Evolutionary conservation across 2,797 vertebrate genomes (phyloP).

Genomic region (Gymnothorax reevesii): DNA sequence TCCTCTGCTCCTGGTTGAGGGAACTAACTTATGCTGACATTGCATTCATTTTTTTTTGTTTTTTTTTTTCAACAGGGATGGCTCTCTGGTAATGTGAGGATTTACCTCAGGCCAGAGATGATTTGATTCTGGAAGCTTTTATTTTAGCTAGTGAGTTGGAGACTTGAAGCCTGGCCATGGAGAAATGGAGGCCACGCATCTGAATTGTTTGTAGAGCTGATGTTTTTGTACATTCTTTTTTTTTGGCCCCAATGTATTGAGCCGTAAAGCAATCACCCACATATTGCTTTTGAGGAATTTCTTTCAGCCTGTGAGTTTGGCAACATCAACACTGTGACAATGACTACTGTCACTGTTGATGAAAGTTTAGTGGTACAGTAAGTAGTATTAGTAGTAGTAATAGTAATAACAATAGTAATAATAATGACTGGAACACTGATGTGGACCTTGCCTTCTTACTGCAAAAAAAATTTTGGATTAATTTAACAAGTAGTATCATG

Average conservation of each 20-base stretch:
- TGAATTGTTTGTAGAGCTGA: not conserved
- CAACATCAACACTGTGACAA: not conserved
- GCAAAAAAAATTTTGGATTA: not conserved
- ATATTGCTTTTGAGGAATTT: not conserved
- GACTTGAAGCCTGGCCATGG: not conserved
- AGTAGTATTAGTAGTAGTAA: too few relatives aligned
- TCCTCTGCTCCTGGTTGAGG: not conserved
- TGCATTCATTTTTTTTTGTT: not conserved
- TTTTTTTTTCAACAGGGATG: not conserved
- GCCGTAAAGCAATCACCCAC: not conserved
- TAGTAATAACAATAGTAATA: not conserved
- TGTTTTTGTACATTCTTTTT: not conserved
- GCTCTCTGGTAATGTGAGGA: not conserved
- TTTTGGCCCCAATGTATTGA: not conserved
- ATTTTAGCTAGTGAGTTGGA: not conserved
- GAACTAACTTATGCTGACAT: not conserved
- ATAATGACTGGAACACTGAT: conserved; percentile 29
- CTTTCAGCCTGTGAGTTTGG: not conserved
- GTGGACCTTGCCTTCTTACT: conserved; percentile 38
- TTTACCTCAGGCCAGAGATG: not conserved
- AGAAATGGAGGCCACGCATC: not conserved
- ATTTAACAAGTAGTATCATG: too few relatives aligned
- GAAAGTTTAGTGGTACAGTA: conserved; percentile 21
- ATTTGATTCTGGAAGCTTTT: not conserved
- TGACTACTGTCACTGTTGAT: not conserved